Percentiles rank a stretch among this genome's conserved stretches.
phyloP scores from a whole-genome alignment of 2,888 invertebrate species.

The Taphrorychus bicolor region DNA sequence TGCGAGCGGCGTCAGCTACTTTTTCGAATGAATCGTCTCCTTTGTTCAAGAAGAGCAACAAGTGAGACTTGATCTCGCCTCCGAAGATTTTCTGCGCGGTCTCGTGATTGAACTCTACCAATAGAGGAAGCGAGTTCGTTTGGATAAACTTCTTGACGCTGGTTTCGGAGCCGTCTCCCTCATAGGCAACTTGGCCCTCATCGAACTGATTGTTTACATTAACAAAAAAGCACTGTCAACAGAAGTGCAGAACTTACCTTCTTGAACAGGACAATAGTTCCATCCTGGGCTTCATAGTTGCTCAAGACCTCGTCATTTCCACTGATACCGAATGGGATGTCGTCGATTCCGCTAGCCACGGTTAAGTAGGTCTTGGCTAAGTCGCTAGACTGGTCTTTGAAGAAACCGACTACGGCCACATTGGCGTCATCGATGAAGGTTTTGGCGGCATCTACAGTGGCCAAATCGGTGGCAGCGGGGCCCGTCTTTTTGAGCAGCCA shows the following conservation, averaged over 20 bases:
- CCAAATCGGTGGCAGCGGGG: slow-evolving; percentile 85
- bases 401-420: slow-evolving; percentile 91
- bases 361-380: slow-evolving; percentile 84
- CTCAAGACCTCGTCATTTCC: slow-evolving; percentile 77
- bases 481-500: slow-evolving; percentile 99
- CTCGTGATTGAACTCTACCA: slow-evolving; percentile 97
- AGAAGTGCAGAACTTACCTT: slow-evolving; percentile 64
- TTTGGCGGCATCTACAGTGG: slow-evolving; percentile 81
- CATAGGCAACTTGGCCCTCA: slow-evolving; percentile 78
- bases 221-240: not conserved
- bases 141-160: slow-evolving; percentile 83
- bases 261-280: slow-evolving; percentile 88
- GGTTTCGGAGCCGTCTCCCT: slow-evolving; percentile 72
- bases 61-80: slow-evolving; percentile 96
- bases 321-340: slow-evolving; percentile 88
- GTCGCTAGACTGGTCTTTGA: slow-evolving; percentile 79
- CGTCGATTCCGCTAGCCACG: slow-evolving; percentile 83
- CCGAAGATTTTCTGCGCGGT: slow-evolving; percentile 98
- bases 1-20: slow-evolving; percentile 77
- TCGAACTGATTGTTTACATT: slow-evolving; percentile 73
- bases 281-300: slow-evolving; percentile 80
- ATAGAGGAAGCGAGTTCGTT: slow-evolving; percentile 84
- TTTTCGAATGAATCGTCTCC: slow-evolving; percentile 84
- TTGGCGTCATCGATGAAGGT: slow-evolving; percentile 80
- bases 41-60: slow-evolving; percentile 94